phyloP scores from a whole-genome alignment of 2,888 invertebrate genomes.

The Melinaea menophilus region DNA sequence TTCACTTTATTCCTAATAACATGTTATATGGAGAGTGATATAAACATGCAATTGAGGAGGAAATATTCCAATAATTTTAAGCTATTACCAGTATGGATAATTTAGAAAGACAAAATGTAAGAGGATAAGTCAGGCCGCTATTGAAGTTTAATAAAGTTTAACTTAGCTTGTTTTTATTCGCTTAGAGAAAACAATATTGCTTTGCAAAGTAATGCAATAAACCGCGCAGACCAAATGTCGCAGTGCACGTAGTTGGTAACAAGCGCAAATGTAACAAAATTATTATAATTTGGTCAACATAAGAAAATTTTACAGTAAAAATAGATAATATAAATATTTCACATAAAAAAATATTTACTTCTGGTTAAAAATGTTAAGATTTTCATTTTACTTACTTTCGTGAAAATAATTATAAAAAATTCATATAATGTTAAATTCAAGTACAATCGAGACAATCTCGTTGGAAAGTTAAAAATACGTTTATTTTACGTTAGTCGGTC shows the following conservation, averaged over 20 bases:
- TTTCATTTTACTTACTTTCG: not conserved
- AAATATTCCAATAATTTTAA: no score
- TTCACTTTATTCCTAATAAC: not conserved
- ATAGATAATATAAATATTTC: not conserved
- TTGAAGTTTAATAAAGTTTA: constrained; percentile 1
- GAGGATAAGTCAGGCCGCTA: not conserved
- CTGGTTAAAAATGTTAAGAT: no score
- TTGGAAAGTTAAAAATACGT: constrained; percentile 6
- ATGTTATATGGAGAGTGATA: not conserved
- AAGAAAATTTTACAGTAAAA: not conserved
- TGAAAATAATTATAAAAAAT: not conserved
- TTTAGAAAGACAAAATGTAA: not conserved
- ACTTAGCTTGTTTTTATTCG: not conserved
- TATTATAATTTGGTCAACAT: constrained; percentile 6
- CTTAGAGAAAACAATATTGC: not conserved
- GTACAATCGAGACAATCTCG: not conserved
- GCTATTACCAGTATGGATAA: not conserved
- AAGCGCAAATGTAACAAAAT: constrained; percentile 10
- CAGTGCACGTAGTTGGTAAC: constrained; percentile 8
- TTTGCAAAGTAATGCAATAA: constrained; percentile 7
- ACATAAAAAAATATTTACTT: no score
- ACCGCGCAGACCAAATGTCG: constrained; percentile 7
- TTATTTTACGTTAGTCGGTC: constrained; percentile 7
- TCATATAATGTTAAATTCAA: not conserved
- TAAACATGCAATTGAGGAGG: no score